These are phyloP conservation scores for Dermolepida albohirtum DNA, from an alignment of 2,888 invertebrate species.

Conservation along the genomic window DNA sequence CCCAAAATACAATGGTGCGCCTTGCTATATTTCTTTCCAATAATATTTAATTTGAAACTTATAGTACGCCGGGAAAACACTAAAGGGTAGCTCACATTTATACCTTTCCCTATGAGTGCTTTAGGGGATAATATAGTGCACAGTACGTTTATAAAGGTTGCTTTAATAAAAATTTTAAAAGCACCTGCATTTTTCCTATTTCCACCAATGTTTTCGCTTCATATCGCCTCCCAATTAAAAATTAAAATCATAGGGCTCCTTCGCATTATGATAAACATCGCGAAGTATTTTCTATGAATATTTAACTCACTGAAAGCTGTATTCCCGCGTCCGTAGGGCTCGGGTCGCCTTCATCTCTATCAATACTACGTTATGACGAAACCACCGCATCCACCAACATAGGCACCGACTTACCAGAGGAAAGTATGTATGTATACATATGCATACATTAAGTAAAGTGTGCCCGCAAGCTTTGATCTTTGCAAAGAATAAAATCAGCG, in stretches of 20 bases:
- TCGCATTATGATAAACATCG: slow-evolving; percentile 46
- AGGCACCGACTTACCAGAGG: slow-evolving; percentile 49
- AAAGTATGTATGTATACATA: slow-evolving; percentile 57
- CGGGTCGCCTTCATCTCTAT: not conserved
- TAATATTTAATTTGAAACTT: no score
- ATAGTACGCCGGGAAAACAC: no score
- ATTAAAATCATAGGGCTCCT: slow-evolving; percentile 41
- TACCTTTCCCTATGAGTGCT: no score
- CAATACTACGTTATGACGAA: slow-evolving; percentile 11
- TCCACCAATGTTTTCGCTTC: slow-evolving; percentile 1
- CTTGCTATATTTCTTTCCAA: no score
- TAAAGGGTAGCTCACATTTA: no score
- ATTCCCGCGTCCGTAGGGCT: slow-evolving; percentile 42
- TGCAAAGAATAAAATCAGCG: slow-evolving; percentile 58
- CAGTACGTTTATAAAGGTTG: no score
- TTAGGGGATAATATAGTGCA: no score
- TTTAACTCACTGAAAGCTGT: slow-evolving; percentile 56
- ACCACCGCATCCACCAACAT: slow-evolving; percentile 24
- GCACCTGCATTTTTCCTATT: slow-evolving; percentile 8
- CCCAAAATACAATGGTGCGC: no score
- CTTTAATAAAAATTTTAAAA: not conserved
- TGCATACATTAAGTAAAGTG: slow-evolving; percentile 60
- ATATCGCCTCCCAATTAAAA: slow-evolving; percentile 35
- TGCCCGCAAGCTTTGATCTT: slow-evolving; percentile 59
- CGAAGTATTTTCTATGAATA: slow-evolving; percentile 53